These are phyloP conservation scores for Rhinopithecus roxellana DNA, from an alignment of 2,113 vertebrate genomes.

Conservation along the genomic window DNA sequence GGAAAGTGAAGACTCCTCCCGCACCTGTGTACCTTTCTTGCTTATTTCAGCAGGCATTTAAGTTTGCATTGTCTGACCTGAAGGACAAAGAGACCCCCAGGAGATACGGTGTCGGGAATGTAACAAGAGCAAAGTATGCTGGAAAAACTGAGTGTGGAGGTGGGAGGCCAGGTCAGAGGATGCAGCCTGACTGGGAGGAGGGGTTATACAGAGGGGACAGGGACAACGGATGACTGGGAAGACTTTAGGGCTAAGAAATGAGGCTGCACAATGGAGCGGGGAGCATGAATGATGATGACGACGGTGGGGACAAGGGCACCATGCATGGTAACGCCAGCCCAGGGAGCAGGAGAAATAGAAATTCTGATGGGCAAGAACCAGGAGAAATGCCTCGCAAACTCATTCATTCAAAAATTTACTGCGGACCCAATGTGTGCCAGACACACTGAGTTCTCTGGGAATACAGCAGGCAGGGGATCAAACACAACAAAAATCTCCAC, in stretches of 20 bases:
- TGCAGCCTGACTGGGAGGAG: not conserved
- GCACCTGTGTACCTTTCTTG: not conserved
- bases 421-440: not conserved
- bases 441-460: not conserved
- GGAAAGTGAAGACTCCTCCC: not conserved
- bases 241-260: not conserved
- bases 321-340: not conserved
- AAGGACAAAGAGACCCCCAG: not conserved
- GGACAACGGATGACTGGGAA: not conserved
- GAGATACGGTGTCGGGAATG: not conserved
- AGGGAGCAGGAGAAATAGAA: not conserved
- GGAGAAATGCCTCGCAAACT: not conserved
- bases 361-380: not conserved
- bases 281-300: not conserved
- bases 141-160: rapidly evolving
- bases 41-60: not conserved
- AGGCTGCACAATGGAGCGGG: not conserved
- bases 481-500: not conserved
- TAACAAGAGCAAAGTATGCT: not conserved
- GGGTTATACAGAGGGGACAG: rapidly evolving
- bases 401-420: not conserved
- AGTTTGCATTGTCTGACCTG: not conserved
- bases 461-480: not conserved
- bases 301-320: no score
- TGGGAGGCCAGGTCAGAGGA: not conserved